Evolutionary conservation across 2,797 vertebrate genomes (phyloP).

Genomic region (Ctenopoma multispine): DNA sequence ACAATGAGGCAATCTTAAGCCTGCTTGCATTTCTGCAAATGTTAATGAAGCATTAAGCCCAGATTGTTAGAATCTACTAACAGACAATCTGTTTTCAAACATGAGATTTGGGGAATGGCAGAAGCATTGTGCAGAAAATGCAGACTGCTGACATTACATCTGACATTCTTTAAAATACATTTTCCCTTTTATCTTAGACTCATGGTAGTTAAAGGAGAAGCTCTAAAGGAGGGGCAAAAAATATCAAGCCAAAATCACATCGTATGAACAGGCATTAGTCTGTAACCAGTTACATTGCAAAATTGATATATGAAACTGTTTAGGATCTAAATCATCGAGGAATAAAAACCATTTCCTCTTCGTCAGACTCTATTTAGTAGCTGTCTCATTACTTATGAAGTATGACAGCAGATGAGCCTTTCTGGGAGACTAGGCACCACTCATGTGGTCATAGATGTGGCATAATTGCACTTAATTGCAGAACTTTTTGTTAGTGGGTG

Average conservation of each 20-base stretch:
- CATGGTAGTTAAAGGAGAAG: background rate
- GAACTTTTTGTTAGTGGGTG: slow-evolving; percentile 58
- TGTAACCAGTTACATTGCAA: background rate
- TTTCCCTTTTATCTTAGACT: background rate
- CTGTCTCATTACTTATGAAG: slow-evolving; percentile 56
- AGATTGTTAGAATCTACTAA: slow-evolving; percentile 15
- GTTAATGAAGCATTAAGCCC: slow-evolving; percentile 40
- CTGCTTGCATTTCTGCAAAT: slow-evolving; percentile 26
- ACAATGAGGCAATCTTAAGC: slow-evolving; percentile 25
- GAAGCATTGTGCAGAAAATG: slow-evolving; percentile 9
- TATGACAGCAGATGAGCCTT: slow-evolving; percentile 47
- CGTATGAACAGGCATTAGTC: slow-evolving; percentile 13
- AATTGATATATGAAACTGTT: background rate
- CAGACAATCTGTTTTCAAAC: slow-evolving; percentile 14
- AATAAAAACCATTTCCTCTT: slow-evolving; percentile 16
- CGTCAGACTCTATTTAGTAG: slow-evolving; percentile 33
- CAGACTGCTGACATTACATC: background rate
- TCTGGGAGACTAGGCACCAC: slow-evolving; percentile 26
- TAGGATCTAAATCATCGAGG: background rate
- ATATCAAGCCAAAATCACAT: background rate
- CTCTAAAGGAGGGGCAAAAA: background rate
- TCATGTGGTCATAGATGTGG: slow-evolving; percentile 64
- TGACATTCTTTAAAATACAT: background rate
- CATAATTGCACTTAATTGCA: slow-evolving; percentile 71
- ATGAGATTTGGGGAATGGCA: background rate